Base-by-base conservation (phyloP, 2,888 invertebrate genomes). In the Polyommatus icarus region DNA sequence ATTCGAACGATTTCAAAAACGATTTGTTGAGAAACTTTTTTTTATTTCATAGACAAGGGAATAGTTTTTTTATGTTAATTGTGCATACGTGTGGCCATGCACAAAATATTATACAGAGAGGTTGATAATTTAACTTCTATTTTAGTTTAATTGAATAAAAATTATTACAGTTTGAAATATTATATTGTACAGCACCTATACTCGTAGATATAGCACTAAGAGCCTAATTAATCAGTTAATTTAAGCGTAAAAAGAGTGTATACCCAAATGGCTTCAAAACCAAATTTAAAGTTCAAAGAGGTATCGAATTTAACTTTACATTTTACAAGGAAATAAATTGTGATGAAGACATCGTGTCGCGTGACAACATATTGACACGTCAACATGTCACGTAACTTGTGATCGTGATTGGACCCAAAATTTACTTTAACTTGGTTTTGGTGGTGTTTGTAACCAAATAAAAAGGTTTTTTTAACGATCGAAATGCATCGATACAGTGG, bases 1-100 rank as follows among this genome's bases (percentile, higher is more conserved):
- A 32, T 67, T 32, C 29, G 32, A 67, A 67, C 15, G 67, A 67
- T 29, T 67, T 67, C 29, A 15, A 29, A 29, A 67, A 67, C 29
- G 67, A 67, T 29, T 67, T 67, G 29, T 67, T 67, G 29, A 32
- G 67, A 67, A 67, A 29, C 18, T 67, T 67, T 67, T 67, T 61
- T 67, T 15, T 67, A 29, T 5, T 67, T 29, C 15, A 15, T 67
- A 67, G 29, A 24, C 32, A 67, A 67, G 67, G 29, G 29, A 67
- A 32, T 67, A 67, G 6, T 20, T 67, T 29, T 29, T 67, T 20
- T 61, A 24, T 20, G 3, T 61, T 20, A 10, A 46, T 10, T 46
- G 46, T 46, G 10, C 40, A 40, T 40, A 8, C 36, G 40, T 40
- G 40, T 36, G n/a, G 40, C 10, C 40, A 40, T 40, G 10, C 40